Base-by-base conservation (phyloP, 2,113 vertebrate species). In the Raja brachyura region DNA sequence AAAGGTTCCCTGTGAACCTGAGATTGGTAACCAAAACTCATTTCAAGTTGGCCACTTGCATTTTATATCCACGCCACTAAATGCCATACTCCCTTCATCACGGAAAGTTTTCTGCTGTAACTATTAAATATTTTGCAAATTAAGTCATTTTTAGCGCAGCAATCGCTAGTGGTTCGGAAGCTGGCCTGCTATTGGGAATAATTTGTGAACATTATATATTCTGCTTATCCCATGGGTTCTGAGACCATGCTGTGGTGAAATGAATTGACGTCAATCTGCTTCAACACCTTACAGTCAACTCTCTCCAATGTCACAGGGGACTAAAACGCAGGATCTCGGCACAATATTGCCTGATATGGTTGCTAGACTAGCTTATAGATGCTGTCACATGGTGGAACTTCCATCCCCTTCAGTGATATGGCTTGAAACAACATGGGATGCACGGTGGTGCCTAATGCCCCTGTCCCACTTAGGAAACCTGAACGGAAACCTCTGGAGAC, bases 111-210 rank as follows among this genome's bases (percentile, higher is more conserved):
- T 81, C 10, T 31, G 18, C n/a, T 63, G 31, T 61, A 63, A 86
- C 33, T 86, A 86, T 22, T n/a, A 86, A 86, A 86, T n/a, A 86
- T 86, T 86, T 86, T 63, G 28, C 11, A 86, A 86, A 86, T 86
- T 9, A 28, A 61, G 22, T 4, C 56, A 63, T 63, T 86, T 70
- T 28, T 86, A 86, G 56, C 56, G 3, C 61, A 63, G 25, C 14
- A 16, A 63, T 86, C 22, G 61, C 54, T 86, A 16, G 56, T 61
- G 25, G 28, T n/a, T 86, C 28, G n/a, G 13, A n/a, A 48, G 5
- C 8, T 86, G 83, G 9, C 33, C 61, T 63, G 56, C 83, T 59
- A 20, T 1, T 63, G 56, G 28, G 56, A 86, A 61, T 86, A 86
- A 86, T 86, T 61, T 86, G 13, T 61, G 59, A 88, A 63, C 59